These are phyloP conservation scores for Clarias gariepinus DNA, from an alignment of 2,113 vertebrate genomes.

Conservation along the genomic window DNA sequence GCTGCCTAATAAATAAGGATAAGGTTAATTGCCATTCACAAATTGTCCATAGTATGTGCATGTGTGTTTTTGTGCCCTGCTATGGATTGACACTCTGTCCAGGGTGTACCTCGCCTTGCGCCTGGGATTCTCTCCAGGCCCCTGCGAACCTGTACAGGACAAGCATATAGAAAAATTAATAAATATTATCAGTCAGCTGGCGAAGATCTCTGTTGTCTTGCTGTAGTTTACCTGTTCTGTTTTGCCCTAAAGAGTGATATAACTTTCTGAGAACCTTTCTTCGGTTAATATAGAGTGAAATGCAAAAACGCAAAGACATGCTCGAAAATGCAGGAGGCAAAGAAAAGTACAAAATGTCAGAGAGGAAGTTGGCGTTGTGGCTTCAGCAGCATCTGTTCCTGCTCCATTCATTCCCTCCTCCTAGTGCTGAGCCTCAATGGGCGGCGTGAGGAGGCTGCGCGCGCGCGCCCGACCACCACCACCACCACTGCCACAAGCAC, in stretches of 20 bases:
- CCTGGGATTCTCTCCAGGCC: too few relatives aligned
- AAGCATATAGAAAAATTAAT: too few relatives aligned
- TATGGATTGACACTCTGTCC: too few relatives aligned
- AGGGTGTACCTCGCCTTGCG: too few relatives aligned
- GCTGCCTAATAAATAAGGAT: too few relatives aligned
- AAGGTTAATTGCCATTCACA: too few relatives aligned
- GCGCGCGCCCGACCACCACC: conserved; percentile 17
- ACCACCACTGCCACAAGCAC: neutral
- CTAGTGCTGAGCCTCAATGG: conserved; percentile 37
- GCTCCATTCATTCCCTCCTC: conserved; percentile 45
- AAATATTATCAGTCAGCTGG: neutral
- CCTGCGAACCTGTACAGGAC: too few relatives aligned
- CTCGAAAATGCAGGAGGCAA: neutral
- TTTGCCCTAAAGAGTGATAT: neutral
- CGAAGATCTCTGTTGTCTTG: neutral
- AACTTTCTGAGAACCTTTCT: neutral
- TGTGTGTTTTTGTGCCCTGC: too few relatives aligned
- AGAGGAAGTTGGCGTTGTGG: neutral
- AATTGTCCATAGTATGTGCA: too few relatives aligned
- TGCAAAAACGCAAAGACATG: neutral
- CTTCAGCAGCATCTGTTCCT: conserved; percentile 29
- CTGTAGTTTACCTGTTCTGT: neutral
- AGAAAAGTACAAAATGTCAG: neutral
- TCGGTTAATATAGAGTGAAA: neutral
- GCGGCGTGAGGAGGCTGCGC: conserved; percentile 38